Conservation (phyloP, 1,140 invertebrate genomes). For the Drosophila kikkawai region DNA sequence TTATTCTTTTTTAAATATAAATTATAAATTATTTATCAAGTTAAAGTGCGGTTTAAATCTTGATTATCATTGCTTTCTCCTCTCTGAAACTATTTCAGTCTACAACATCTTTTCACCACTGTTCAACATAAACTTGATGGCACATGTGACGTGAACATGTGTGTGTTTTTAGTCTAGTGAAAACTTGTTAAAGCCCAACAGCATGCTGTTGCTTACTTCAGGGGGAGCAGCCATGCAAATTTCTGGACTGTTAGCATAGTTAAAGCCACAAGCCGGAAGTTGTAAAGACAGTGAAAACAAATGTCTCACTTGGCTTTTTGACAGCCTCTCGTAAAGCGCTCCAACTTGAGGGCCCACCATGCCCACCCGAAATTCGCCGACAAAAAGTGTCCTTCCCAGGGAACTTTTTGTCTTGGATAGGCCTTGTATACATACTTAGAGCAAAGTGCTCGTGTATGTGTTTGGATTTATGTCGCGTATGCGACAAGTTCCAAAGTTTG, state of each 20-base stretch:
- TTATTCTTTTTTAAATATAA: too few species aligned
- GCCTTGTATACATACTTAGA: constrained; percentile 41
- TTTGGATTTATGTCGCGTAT: constrained; percentile 70
- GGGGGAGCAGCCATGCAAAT: constrained; percentile 32
- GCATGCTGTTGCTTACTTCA: constrained; percentile 53
- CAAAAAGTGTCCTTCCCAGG: constrained; percentile 41
- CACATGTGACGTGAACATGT: constrained; percentile 15
- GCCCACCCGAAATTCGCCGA: constrained; percentile 9
- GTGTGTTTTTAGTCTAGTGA: constrained; percentile 3
- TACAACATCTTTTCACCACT: background rate
- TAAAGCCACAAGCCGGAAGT: constrained; percentile 62
- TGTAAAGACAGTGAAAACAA: constrained; percentile 74
- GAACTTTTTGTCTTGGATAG: constrained; percentile 69
- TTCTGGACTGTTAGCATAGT: constrained; percentile 19
- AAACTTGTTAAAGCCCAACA: constrained; percentile 41
- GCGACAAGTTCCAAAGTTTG: constrained; percentile 62
- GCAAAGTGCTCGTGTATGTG: constrained; percentile 32
- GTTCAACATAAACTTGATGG: constrained; percentile 7
- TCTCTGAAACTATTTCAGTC: background rate
- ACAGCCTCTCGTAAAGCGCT: constrained; percentile 51
- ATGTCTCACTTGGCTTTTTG: constrained; percentile 73
- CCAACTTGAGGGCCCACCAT: constrained; percentile 19
- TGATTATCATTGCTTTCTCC: background rate
- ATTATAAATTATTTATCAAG: background rate
- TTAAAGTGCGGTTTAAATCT: background rate